These are phyloP conservation scores for Gobio gobio DNA, from an alignment of 2,113 vertebrate genomes.

Conservation along the genomic window DNA sequence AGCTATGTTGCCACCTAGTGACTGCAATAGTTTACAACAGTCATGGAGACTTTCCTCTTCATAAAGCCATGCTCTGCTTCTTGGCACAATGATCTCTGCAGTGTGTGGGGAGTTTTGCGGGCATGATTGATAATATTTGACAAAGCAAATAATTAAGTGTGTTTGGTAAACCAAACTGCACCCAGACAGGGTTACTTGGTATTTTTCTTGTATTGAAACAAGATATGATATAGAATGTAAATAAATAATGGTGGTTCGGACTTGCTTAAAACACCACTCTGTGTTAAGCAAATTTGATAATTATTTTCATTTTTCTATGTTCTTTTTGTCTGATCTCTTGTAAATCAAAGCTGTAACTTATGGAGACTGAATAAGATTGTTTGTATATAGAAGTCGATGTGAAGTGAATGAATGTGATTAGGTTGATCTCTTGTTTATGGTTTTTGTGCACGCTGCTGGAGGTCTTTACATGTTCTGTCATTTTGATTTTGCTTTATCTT, in stretches of 20 bases:
- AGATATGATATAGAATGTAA: constrained; percentile 16
- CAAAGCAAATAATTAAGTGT: not conserved
- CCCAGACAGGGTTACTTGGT: constrained; percentile 1
- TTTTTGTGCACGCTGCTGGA: constrained; percentile 3
- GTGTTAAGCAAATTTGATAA: not conserved
- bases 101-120: not conserved
- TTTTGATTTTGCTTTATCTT: not conserved
- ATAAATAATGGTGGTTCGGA: not conserved
- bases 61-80: not conserved
- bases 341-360: constrained; percentile 26
- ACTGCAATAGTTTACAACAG: not conserved
- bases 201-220: constrained; percentile 42
- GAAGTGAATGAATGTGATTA: not conserved
- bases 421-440: no score
- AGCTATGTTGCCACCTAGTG: constrained; percentile 49
- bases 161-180: constrained; percentile 46
- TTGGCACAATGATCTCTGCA: not conserved
- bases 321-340: not conserved
- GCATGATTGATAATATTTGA: not conserved
- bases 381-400: not conserved
- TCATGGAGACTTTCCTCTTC: not conserved
- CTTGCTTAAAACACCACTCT: not conserved
- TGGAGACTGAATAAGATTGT: not conserved
- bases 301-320: constrained; percentile 21
- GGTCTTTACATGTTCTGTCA: not conserved